Evolutionary conservation across 2,888 invertebrate species (phyloP).

Genomic region (Luperina nickerlii): DNA sequence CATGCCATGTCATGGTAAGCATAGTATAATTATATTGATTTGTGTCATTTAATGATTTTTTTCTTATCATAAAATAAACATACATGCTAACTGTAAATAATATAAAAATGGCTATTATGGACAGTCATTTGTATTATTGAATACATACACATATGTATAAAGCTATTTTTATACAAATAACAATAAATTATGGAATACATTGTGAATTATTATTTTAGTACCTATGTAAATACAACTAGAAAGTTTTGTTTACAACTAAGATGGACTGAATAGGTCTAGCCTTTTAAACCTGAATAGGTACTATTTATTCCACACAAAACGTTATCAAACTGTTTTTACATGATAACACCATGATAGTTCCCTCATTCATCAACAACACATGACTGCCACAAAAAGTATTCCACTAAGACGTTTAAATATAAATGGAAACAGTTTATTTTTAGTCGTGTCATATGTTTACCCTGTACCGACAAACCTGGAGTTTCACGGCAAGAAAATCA

Average conservation of each 20-base stretch:
- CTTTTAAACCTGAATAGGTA: background rate
- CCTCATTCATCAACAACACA: constrained; percentile 33
- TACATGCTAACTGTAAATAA: background rate
- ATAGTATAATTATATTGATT: constrained; percentile 11
- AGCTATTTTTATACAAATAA: background rate
- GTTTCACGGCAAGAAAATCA: constrained; percentile 71
- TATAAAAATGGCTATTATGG: background rate
- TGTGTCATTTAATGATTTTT: background rate
- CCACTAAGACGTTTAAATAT: constrained; percentile 70
- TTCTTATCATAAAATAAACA: constrained; percentile 13
- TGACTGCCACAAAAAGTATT: constrained; percentile 64
- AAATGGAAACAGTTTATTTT: constrained; percentile 75
- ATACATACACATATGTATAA: background rate
- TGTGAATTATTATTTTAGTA: background rate
- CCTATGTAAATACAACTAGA: constrained; percentile 1
- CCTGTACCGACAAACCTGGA: constrained; percentile 72
- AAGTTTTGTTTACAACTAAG: constrained; percentile 49
- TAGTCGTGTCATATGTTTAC: constrained; percentile 83
- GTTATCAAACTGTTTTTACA: constrained; percentile 32
- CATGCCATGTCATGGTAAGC: background rate
- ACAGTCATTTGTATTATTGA: background rate
- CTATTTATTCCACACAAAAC: background rate
- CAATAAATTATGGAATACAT: background rate
- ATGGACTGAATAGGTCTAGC: constrained; percentile 8
- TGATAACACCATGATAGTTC: constrained; percentile 33